Conservation (phyloP, 2,888 invertebrate genomes). For the Pammene fasciana region DNA sequence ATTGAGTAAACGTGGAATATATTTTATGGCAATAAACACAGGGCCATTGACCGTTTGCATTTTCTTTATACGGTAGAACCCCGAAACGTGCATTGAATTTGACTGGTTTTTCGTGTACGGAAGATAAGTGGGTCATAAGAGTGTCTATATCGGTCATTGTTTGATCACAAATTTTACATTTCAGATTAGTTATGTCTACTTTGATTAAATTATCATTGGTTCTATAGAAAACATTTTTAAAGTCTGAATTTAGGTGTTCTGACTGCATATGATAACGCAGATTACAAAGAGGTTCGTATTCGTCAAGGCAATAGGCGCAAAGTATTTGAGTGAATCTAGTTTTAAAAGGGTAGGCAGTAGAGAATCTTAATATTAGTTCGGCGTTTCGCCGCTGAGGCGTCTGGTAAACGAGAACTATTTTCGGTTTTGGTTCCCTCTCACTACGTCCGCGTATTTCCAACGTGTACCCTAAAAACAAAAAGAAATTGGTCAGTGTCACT, state of each 20-base stretch:
- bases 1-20: slow-evolving; percentile 64
- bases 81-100: slow-evolving; percentile 73
- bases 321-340: slow-evolving; percentile 74
- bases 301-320: slow-evolving; percentile 74
- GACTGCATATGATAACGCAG: slow-evolving; percentile 68
- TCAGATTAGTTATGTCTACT: slow-evolving; percentile 73
- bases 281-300: slow-evolving; percentile 62
- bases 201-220: slow-evolving; percentile 74
- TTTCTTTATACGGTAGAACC: slow-evolving; percentile 73
- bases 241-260: slow-evolving; percentile 67
- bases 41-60: slow-evolving; percentile 59
- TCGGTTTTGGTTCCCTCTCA: slow-evolving; percentile 70
- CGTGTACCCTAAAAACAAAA: slow-evolving; percentile 79
- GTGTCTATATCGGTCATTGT: slow-evolving; percentile 66
- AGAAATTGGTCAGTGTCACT: slow-evolving; percentile 69
- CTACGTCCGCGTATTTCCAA: slow-evolving; percentile 74
- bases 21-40: slow-evolving; percentile 72
- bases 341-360: slow-evolving; percentile 76
- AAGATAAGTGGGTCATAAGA: slow-evolving; percentile 69
- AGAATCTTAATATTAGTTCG: slow-evolving; percentile 71
- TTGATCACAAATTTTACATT: slow-evolving; percentile 69
- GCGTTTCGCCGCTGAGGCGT: slow-evolving; percentile 76
- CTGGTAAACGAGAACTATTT: slow-evolving; percentile 76
- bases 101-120: slow-evolving; percentile 68
- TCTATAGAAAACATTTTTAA: slow-evolving; percentile 74